A percentile compares a stretch with the other conserved stretches of the same genome.
These are phyloP conservation scores for Rutilus rutilus DNA, from an alignment of 2,113 vertebrate genomes.

Conservation along the genomic window DNA sequence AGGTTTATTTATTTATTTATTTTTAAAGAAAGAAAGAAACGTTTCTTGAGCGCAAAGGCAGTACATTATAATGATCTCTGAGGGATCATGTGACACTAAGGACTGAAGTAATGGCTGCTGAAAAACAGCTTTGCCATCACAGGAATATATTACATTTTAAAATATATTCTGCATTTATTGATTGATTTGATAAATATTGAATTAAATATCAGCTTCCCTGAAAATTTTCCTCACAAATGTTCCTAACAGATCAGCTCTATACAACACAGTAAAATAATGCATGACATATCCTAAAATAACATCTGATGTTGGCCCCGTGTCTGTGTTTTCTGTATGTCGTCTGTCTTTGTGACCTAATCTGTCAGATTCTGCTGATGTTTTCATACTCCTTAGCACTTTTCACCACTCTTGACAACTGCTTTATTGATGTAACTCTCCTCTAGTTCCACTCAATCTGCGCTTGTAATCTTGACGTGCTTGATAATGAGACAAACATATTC, in stretches of 20 bases:
- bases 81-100: background rate
- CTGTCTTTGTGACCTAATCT: constrained; percentile 8
- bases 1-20: too few relatives aligned
- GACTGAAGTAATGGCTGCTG: background rate
- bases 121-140: background rate
- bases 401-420: constrained; percentile 18
- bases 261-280: background rate
- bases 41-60: background rate
- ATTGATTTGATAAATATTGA: background rate
- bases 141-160: background rate
- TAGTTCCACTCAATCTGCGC: background rate
- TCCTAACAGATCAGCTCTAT: too few relatives aligned
- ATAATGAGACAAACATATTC: background rate
- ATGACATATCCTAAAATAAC: background rate
- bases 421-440: background rate
- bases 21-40: background rate
- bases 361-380: constrained; percentile 19
- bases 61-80: background rate
- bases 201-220: background rate
- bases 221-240: background rate
- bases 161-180: background rate
- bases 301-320: background rate
- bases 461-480: constrained; percentile 7
- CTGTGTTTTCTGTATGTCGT: background rate
- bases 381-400: constrained; percentile 16